phyloP scores from a whole-genome alignment of 2,888 invertebrate genomes.

The Leptinotarsa haldemani region DNA sequence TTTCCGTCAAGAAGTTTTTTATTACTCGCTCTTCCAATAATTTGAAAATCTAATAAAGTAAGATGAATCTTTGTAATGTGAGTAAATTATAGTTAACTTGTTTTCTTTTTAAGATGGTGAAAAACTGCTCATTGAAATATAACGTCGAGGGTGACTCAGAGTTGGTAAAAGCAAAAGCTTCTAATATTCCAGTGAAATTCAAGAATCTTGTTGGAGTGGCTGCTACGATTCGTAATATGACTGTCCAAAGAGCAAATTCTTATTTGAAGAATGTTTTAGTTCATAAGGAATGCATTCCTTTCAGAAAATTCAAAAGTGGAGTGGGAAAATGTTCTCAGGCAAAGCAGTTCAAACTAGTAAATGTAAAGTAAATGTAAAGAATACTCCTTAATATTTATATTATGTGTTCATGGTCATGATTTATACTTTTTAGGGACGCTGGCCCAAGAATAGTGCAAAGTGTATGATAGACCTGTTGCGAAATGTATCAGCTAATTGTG shows the following conservation, averaged over 20 bases:
- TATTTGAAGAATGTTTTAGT: conserved; percentile 82
- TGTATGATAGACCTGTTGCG: conserved; percentile 81
- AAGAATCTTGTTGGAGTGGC: conserved; percentile 87
- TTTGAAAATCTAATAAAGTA: too few relatives aligned
- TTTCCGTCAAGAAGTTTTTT: too few relatives aligned
- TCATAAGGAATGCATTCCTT: conserved; percentile 85
- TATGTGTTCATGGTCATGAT: background rate
- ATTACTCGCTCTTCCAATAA: too few relatives aligned
- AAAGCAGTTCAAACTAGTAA: conserved; percentile 77
- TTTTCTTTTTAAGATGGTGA: conserved; percentile 8
- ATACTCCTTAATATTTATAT: background rate
- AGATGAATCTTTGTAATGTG: too few relatives aligned
- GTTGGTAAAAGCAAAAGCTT: conserved; percentile 75
- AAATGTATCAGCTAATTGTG: conserved; percentile 87
- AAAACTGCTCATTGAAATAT: conserved; percentile 66
- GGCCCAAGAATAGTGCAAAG: conserved; percentile 86
- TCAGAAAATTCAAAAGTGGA: conserved; percentile 80
- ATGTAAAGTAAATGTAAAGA: conserved; percentile 74
- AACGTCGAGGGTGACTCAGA: conserved; percentile 58
- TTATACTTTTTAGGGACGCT: conserved; percentile 69
- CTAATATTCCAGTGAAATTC: conserved; percentile 82
- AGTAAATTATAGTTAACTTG: too few relatives aligned
- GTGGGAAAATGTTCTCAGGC: conserved; percentile 84
- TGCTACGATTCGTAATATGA: conserved; percentile 80
- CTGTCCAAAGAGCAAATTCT: conserved; percentile 76